Conservation (phyloP, 2,113 vertebrate genomes). For the Sceloporus undulatus region DNA sequence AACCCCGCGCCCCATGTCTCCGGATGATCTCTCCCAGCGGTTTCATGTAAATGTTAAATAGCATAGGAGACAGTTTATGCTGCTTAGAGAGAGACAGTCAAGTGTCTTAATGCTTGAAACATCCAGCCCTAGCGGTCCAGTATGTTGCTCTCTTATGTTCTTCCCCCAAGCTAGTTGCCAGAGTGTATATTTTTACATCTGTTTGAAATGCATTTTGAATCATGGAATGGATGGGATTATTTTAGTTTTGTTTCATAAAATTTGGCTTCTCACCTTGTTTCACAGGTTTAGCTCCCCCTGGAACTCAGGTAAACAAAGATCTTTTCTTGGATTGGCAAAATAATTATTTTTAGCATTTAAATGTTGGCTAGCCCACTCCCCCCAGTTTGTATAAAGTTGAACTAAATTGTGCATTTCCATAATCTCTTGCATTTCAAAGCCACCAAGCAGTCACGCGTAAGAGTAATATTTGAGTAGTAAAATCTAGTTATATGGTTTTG, state of each 20-base stretch:
- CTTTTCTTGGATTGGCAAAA: neutral
- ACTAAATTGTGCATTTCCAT: neutral
- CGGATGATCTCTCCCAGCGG: too few relatives aligned
- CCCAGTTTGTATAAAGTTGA: neutral
- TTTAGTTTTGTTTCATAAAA: neutral
- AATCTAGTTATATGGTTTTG: neutral
- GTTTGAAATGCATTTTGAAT: neutral
- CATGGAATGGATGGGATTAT: neutral
- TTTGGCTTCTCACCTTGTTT: constrained; percentile 42
- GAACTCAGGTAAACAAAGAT: constrained; percentile 77
- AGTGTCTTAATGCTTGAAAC: too few relatives aligned
- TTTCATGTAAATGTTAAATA: too few relatives aligned
- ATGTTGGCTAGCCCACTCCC: too few relatives aligned
- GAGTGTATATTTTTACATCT: neutral
- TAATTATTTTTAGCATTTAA: neutral
- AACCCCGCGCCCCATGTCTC: too few relatives aligned
- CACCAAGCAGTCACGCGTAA: neutral
- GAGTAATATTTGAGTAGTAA: neutral
- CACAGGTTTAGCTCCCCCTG: constrained; percentile 79
- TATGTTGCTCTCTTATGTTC: too few relatives aligned
- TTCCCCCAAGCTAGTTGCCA: neutral
- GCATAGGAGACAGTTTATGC: too few relatives aligned
- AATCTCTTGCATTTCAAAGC: neutral
- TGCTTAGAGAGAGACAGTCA: too few relatives aligned
- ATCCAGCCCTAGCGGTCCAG: too few relatives aligned